Percentiles rank a stretch among this genome's conserved stretches.
Evolutionary conservation across 2,888 invertebrate species (phyloP).

Genomic region (Argynnis bischoffii): DNA sequence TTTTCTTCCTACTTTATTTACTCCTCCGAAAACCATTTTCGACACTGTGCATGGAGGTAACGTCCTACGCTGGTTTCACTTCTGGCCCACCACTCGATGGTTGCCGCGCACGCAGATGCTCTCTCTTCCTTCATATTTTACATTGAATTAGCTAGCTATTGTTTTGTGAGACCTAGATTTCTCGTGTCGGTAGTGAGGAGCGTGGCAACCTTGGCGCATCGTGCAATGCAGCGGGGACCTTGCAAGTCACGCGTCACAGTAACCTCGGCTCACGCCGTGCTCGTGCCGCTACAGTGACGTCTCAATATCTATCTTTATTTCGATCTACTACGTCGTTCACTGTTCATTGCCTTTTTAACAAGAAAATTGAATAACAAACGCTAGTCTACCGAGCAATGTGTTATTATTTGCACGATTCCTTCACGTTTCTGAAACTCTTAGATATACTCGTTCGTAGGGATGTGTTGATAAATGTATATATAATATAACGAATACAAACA

Average conservation of each 20-base stretch:
- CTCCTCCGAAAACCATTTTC: constrained; percentile 47
- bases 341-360: constrained; percentile 56
- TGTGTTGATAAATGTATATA: constrained; percentile 74
- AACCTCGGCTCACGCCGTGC: constrained; percentile 80
- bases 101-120: constrained; percentile 37
- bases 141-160: constrained; percentile 38
- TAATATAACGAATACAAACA: constrained; percentile 75
- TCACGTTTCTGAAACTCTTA: constrained; percentile 18
- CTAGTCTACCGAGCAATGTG: constrained; percentile 49
- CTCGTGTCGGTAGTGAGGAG: constrained; percentile 61
- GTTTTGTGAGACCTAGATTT: constrained; percentile 53
- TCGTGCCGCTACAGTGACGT: constrained; percentile 65
- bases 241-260: constrained; percentile 83
- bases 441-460: constrained; percentile 41
- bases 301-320: constrained; percentile 45
- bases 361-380: constrained; percentile 6
- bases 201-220: constrained; percentile 81
- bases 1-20: constrained; percentile 41
- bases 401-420: constrained; percentile 12
- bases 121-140: constrained; percentile 40
- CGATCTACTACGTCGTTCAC: constrained; percentile 53
- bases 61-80: constrained; percentile 72
- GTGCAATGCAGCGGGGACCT: constrained; percentile 82
- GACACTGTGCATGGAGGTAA: constrained; percentile 59
- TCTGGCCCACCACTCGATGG: constrained; percentile 43